These are phyloP conservation scores for Ctenosaura bakeri DNA, from an alignment of 2,797 vertebrate genomes.

Conservation along the genomic window DNA sequence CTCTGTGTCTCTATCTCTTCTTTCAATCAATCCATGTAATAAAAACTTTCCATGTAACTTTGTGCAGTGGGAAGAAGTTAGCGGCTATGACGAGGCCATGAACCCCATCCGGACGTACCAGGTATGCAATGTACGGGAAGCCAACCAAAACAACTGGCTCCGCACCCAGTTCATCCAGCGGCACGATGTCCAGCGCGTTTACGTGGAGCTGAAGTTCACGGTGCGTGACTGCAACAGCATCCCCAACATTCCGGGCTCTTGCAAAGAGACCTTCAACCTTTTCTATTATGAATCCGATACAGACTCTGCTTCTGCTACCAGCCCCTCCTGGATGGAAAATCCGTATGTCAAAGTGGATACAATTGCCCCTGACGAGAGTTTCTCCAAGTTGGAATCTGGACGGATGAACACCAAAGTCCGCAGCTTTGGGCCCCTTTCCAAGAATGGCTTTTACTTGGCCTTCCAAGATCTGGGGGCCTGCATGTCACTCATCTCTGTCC, in stretches of 20 bases:
- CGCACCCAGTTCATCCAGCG: conserved; percentile 94
- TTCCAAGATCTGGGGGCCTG: conserved; percentile 98
- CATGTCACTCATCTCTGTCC: conserved; percentile 97
- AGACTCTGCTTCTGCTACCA: conserved; percentile 93
- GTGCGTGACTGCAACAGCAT: conserved; percentile 98
- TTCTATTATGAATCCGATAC: conserved; percentile 97
- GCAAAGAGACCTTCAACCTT: conserved; percentile 99
- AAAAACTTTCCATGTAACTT: not conserved
- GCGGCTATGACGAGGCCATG: conserved; percentile 95
- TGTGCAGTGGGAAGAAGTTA: conserved; percentile 97
- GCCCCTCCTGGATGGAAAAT: conserved; percentile 99
- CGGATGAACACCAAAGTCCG: conserved; percentile 95
- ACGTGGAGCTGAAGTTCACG: conserved; percentile 97
- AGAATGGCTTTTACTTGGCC: conserved; percentile 95
- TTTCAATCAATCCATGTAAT: not conserved
- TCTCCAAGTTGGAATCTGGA: conserved; percentile 92
- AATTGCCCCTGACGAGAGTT: conserved; percentile 95
- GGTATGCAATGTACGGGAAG: conserved; percentile 93
- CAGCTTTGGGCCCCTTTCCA: conserved; percentile 96
- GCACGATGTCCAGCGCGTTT: conserved; percentile 93
- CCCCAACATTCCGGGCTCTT: conserved; percentile 97
- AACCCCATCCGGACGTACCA: conserved; percentile 98
- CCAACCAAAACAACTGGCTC: conserved; percentile 98
- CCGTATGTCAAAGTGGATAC: conserved; percentile 99
- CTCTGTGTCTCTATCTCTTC: too few relatives aligned